These are phyloP conservation scores for Pelodiscus sinensis DNA, from an alignment of 2,113 vertebrate genomes.

Conservation along the genomic window DNA sequence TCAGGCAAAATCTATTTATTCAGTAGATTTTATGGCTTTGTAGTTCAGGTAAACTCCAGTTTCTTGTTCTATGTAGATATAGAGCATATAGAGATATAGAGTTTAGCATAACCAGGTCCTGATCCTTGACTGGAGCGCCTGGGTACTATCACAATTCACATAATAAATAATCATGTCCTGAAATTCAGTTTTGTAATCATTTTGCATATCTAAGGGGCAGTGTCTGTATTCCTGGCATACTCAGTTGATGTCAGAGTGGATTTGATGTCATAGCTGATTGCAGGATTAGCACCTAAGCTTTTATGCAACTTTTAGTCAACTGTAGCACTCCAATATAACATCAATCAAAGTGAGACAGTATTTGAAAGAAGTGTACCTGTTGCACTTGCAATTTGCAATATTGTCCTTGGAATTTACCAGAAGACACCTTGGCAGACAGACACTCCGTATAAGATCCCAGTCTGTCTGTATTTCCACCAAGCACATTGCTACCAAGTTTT, in stretches of 20 bases:
- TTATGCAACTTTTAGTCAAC: neutral
- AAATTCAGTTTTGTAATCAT: neutral
- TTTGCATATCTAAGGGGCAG: neutral
- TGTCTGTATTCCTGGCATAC: neutral
- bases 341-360: neutral
- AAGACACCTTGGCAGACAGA: conserved; percentile 60
- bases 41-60: neutral
- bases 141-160: neutral
- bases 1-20: neutral
- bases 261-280: neutral
- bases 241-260: neutral
- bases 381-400: conserved; percentile 84
- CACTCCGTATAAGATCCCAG: conserved; percentile 83
- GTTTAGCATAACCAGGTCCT: neutral
- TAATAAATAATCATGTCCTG: neutral
- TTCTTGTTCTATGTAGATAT: neutral
- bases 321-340: neutral
- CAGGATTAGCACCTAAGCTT: too few species aligned
- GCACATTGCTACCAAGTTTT: conserved; percentile 84
- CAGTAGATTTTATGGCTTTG: neutral
- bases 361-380: conserved; percentile 73
- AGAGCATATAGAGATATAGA: neutral
- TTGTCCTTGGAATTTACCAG: conserved; percentile 77
- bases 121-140: neutral
- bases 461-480: conserved; percentile 82